Conservation (phyloP, 2,797 vertebrate species). For the Dicrostonyx torquatus region DNA sequence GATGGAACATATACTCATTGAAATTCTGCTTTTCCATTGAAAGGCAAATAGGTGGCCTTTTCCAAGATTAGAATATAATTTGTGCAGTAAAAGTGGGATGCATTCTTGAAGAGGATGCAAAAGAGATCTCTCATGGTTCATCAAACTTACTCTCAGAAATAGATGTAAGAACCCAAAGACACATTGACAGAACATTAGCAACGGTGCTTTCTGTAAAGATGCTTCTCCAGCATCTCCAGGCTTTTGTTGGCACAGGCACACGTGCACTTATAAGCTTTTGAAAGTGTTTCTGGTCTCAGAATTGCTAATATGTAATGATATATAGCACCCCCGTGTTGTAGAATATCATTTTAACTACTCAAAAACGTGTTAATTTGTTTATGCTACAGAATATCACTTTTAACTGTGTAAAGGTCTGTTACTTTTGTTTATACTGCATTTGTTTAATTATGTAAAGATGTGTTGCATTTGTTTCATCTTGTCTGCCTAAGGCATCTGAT, state of each 20-base stretch:
- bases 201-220: not conserved
- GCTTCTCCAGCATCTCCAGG: not conserved
- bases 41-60: not conserved
- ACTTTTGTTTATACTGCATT: not conserved
- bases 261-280: not conserved
- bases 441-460: not conserved
- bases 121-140: not conserved
- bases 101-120: not conserved
- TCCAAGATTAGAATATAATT: not conserved
- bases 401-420: not conserved
- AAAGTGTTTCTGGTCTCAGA: not conserved
- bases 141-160: not conserved
- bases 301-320: not conserved
- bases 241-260: not conserved
- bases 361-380: not conserved
- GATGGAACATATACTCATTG: not conserved
- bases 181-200: not conserved
- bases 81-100: not conserved
- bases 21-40: not conserved
- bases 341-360: not conserved
- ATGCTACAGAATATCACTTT: not conserved
- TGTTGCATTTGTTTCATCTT: not conserved
- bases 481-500: not conserved
- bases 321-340: rapidly evolving
- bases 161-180: not conserved